These are phyloP conservation scores for Hyposmocoma kahamanoa DNA, from an alignment of 1,140 invertebrate species.

Conservation along the genomic window DNA sequence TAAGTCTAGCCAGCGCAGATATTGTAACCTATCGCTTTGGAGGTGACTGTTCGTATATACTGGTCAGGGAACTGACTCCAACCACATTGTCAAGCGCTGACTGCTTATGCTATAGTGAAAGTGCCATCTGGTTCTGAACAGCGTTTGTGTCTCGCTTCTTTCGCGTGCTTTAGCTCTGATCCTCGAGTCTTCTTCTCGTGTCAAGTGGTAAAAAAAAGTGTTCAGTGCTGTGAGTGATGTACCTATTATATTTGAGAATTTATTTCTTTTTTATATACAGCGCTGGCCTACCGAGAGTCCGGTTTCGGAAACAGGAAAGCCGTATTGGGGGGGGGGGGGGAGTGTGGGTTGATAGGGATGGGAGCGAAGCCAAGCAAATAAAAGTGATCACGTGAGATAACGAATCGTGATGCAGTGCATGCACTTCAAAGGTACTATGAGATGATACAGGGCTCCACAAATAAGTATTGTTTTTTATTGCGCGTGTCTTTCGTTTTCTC, in stretches of 20 bases:
- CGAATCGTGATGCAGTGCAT: conserved; percentile 15
- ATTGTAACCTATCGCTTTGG: too few species aligned
- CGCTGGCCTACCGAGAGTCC: conserved; percentile 56
- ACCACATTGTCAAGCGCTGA: too few species aligned
- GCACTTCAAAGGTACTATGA: too few species aligned
- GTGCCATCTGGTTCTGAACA: conserved; percentile 68
- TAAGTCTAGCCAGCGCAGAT: too few species aligned
- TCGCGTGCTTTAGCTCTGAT: conserved; percentile 55
- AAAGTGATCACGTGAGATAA: conserved; percentile 17
- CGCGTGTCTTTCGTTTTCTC: too few species aligned
- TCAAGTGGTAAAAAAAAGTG: conserved; percentile 51
- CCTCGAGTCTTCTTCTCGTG: conserved; percentile 18
- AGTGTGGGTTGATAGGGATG: too few species aligned
- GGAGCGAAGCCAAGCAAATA: conserved; percentile 44
- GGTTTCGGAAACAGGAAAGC: conserved; percentile 72
- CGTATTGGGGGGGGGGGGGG: conserved; percentile 40
- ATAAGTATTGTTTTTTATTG: too few species aligned
- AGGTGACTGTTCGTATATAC: too few species aligned
- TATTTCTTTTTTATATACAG: conserved; percentile 45
- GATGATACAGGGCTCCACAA: too few species aligned
- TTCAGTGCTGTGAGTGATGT: conserved; percentile 67
- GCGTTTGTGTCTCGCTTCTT: conserved; percentile 55
- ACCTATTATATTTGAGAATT: conserved; percentile 66
- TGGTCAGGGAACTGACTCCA: too few species aligned
- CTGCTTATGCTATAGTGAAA: conserved; percentile 58